Evolutionary conservation across 2,888 invertebrate genomes (phyloP), one percentile per base, ranked within the genome.

Genomic region (Zelleria hepariella): DNA sequence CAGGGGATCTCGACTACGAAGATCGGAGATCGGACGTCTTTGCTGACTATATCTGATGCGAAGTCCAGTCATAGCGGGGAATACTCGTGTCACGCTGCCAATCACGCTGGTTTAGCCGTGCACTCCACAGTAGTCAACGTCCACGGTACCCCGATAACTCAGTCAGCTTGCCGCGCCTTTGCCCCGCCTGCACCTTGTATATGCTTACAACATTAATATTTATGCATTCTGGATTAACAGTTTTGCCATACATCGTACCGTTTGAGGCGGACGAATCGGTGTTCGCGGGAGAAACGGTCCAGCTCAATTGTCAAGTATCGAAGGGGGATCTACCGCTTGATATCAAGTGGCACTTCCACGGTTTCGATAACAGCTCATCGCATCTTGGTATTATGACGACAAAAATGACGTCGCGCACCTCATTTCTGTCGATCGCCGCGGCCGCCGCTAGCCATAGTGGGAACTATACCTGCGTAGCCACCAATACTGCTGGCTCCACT

Each of bases 261-360:
- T 93, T 93, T 75, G 87, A 90, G 69, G 91, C 92, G 67, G 91
- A 91, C 67, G 92, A 92, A 73, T 90, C 92, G 59, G 90, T 92
- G 62, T 93, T 93, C 76, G 92, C 92, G 66, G 94, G 93, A 47
- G 93, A 94, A 77, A 87, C 91, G 58, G 91, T 92, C 59, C 92
- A 92, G 67, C 90, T 92, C 63, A 91, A 90, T 69, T 94, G 94
- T 79, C 91, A 92, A 63, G 92, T 94, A 61, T 91, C 91, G 25
- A 92, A 93, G 77, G 94, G 95, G 58, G 95, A 95, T 80, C 82
- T 92, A 65, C 95, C 95, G 8, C 86, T 95, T 65, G 90, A 91
- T 65, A 93, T 95, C 65, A 90, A 90, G 63, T 95, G 95, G 95
- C 91, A 91, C 66, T 93, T 94, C 70, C 93, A 94, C 78, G 93